phyloP scores from a whole-genome alignment of 2,113 vertebrate genomes.

The Chunga burmeisteri region DNA sequence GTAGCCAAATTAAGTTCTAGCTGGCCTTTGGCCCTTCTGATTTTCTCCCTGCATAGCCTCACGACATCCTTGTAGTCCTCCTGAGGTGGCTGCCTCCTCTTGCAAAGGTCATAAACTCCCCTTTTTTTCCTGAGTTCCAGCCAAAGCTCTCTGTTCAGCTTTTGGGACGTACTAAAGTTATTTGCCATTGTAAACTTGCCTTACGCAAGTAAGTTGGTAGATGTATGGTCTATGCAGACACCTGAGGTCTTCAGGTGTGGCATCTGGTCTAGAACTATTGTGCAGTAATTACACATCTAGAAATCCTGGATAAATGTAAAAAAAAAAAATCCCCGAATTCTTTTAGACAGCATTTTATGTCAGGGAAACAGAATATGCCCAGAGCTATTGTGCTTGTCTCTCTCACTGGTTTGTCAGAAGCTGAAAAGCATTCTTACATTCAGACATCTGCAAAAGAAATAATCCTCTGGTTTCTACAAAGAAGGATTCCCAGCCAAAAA shows the following conservation, averaged over 20 bases:
- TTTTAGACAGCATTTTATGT: not conserved
- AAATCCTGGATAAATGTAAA: not conserved
- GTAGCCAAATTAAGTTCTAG: too few relatives aligned
- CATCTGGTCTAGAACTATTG: not conserved
- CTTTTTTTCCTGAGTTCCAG: too few relatives aligned
- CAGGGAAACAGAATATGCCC: not conserved
- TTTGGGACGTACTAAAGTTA: not conserved
- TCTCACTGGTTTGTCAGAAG: not conserved
- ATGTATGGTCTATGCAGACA: not conserved
- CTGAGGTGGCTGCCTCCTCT: too few relatives aligned
- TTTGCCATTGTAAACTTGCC: not conserved
- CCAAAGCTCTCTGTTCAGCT: too few relatives aligned
- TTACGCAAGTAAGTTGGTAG: not conserved
- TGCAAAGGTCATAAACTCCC: too few relatives aligned
- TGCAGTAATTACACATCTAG: not conserved
- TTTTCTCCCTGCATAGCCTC: too few relatives aligned
- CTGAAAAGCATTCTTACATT: not conserved
- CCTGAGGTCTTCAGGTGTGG: not conserved
- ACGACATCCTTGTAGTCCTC: too few relatives aligned
- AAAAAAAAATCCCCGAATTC: not conserved
- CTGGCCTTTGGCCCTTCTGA: too few relatives aligned
- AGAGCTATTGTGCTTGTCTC: not conserved
- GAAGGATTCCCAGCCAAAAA: not conserved
- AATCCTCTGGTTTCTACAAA: not conserved
- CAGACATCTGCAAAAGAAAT: not conserved